Evolutionary conservation across 2,888 invertebrate genomes (phyloP).

Genomic region (Metopia argyrocephala): DNA sequence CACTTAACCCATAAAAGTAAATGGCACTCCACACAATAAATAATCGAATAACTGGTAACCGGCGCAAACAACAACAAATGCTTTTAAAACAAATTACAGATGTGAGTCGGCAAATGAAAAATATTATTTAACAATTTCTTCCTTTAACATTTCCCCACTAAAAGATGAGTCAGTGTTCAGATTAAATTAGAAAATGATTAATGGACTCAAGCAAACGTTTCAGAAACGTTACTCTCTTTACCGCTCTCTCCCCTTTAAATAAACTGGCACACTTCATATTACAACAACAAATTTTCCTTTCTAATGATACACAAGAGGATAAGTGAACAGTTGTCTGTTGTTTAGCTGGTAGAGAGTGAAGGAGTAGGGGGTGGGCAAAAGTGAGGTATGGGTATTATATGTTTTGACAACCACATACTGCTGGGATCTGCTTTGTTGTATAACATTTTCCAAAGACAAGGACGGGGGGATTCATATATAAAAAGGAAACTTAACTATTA

Average conservation of each 20-base stretch:
- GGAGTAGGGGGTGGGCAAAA: slow-evolving; percentile 32
- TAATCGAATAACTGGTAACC: slow-evolving; percentile 64
- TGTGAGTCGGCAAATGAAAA: slow-evolving; percentile 71
- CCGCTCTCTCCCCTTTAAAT: slow-evolving; percentile 22
- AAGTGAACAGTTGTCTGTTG: slow-evolving; percentile 39
- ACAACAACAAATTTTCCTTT: slow-evolving; percentile 21
- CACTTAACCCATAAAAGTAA: slow-evolving; percentile 67
- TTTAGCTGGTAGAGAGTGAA: neutral
- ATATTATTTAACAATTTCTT: slow-evolving; percentile 34
- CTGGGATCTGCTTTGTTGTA: slow-evolving; percentile 40
- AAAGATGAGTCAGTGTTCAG: slow-evolving; percentile 59
- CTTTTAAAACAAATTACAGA: slow-evolving; percentile 79
- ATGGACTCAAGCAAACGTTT: slow-evolving; percentile 77
- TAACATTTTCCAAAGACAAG: slow-evolving; percentile 44
- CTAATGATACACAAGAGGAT: slow-evolving; percentile 76
- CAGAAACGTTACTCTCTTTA: slow-evolving; percentile 32
- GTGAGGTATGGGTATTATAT: slow-evolving; percentile 15
- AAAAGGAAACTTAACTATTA: neutral
- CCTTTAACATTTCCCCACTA: slow-evolving; percentile 8
- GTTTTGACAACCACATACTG: slow-evolving; percentile 59
- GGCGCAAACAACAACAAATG: slow-evolving; percentile 69
- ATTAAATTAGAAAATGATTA: slow-evolving; percentile 79
- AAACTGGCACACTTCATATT: slow-evolving; percentile 73
- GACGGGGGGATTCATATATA: neutral
- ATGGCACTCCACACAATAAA: slow-evolving; percentile 70